Evolutionary conservation across 2,888 invertebrate species (phyloP), one percentile per base, ranked within the genome.

Genomic region (Diaphora mendica): DNA sequence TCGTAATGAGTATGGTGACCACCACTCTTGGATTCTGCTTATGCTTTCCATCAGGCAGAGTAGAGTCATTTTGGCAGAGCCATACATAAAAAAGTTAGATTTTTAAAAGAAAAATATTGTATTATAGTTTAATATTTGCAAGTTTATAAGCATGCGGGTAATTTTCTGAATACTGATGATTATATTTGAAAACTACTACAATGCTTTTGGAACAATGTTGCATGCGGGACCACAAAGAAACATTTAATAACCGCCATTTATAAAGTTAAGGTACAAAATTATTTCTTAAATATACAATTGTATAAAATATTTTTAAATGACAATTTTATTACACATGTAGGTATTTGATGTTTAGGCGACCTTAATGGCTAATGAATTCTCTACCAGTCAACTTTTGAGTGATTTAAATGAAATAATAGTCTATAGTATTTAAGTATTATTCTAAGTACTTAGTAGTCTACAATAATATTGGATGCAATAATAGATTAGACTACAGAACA

Each of bases 151-250:
- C 70, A 26, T 59, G 59, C 59, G 26, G 26, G 59, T 59, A 3
- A 26, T 59, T 26, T 59, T 59, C 4, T 59, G 59, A 15, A 59
- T 13, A 26, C 5, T 55, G n/a, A 55, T 55, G n/a, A n/a, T 26
- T 55, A 0, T 55, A 9, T 55, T 26, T 26, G 1, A 15, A 59
- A 59, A 13, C 26, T 59, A 13, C n/a, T 9, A 55, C 11, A 55
- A n/a, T n/a, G n/a, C n/a, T 55, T 55, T 55, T 59, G 26, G 3
- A 59, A n/a, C n/a, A 55, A n/a, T 59, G 15, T 59, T 59, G 26
- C 26, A 59, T 59, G 26, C 62, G 62, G 62, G 62, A 62, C 62
- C 30, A 62, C 62, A 62, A 62, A 62, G 26, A 4, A 62, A 62
- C 62, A 15, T 30, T 62, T 30, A 30, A 7, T 5, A 62, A 62